Percentiles rank a stretch among this genome's conserved stretches.
These are phyloP conservation scores for Drosophila ogumai DNA, from an alignment of 1,140 invertebrate genomes.

Conservation along the genomic window DNA sequence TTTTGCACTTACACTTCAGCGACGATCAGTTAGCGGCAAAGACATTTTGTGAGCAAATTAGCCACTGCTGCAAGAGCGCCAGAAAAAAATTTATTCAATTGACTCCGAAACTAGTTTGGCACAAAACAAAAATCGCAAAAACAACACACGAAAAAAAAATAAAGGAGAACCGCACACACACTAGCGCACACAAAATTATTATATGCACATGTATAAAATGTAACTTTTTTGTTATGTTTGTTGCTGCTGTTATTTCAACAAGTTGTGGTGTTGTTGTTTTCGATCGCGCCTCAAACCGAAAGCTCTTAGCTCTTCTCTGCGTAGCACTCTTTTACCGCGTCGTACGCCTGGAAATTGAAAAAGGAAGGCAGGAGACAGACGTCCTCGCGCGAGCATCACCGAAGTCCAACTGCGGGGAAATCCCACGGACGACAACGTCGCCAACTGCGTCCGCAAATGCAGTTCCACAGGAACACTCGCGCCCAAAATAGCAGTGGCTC, in stretches of 20 bases:
- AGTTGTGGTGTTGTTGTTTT: conserved; percentile 1
- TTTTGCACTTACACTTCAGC: conserved; percentile 28
- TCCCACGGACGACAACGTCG: conserved; percentile 20
- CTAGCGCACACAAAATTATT: conserved; percentile 51
- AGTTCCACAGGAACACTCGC: conserved; percentile 21
- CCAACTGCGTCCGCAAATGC: conserved; percentile 35
- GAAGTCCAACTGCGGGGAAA: conserved; percentile 60
- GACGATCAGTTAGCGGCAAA: conserved; percentile 21
- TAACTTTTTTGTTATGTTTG: conserved; percentile 12
- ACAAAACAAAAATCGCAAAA: conserved; percentile 74
- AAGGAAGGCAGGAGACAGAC: conserved; percentile 23
- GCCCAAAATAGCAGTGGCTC: background rate
- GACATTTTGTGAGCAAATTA: conserved; percentile 22
- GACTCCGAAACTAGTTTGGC: conserved; percentile 75
- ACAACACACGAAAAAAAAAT: conserved; percentile 26
- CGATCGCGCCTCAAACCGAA: conserved; percentile 25
- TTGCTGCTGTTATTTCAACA: conserved; percentile 9
- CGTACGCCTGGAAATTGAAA: conserved; percentile 5
- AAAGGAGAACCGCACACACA: conserved; percentile 11
- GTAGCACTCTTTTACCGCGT: conserved; percentile 8
- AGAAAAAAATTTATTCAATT: conserved; percentile 66
- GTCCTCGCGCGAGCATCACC: conserved; percentile 74
- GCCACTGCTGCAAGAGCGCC: conserved; percentile 44
- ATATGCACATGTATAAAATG: conserved; percentile 63
- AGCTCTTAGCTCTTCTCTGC: background rate